Evolutionary conservation across 1,140 invertebrate genomes (phyloP), one percentile per base, ranked within the genome.

Genomic region (Prorops nasuta): DNA sequence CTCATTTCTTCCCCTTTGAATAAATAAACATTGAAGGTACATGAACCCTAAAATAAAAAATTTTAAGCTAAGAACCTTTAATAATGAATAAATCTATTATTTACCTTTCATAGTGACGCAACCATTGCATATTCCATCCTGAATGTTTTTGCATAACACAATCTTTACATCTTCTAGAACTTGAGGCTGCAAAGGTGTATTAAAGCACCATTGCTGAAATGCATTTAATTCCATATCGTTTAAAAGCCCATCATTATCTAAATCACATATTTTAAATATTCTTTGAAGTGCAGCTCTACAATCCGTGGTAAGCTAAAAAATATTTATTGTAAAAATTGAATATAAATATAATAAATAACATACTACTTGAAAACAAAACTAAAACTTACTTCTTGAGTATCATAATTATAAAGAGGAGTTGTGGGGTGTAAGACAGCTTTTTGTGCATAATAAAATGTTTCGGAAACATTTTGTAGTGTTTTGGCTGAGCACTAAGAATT

Each of bases 391-490:
- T 98, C 94, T 82, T 96, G 93, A 56, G 93, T 89, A 64, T 98
- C 95, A 65, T 96, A 89, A 67, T 90, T 87, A 76, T 98, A 99
- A 24, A 99, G 83, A 35, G 97, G 96, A 39, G 89, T 89, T 24
- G 94, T 98, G 3, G 98, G 98, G 83, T 99, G 96, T 46, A 99
- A 81, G 42, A 98, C 96, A 54, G 96, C 96, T 74, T 98, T 99
- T 82, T 99, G 98, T 71, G 98, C 98, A 80, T 98, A 99, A 74
- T 98, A 99, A 80, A 99, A 99, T 84, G 98, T 90, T 82, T 99
- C 98, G 20, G 95, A 98, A 55, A 99, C 94, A 80, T 99, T 99
- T 73, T 95, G 93, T 56, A 99, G 79, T 12, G 92, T 97, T 80
- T 94, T 96, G 4, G 97, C 97, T 21, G 97, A 99, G 78, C 96